Conservation (phyloP, 2,888 invertebrate species). For the Agrotis ipsilon region DNA sequence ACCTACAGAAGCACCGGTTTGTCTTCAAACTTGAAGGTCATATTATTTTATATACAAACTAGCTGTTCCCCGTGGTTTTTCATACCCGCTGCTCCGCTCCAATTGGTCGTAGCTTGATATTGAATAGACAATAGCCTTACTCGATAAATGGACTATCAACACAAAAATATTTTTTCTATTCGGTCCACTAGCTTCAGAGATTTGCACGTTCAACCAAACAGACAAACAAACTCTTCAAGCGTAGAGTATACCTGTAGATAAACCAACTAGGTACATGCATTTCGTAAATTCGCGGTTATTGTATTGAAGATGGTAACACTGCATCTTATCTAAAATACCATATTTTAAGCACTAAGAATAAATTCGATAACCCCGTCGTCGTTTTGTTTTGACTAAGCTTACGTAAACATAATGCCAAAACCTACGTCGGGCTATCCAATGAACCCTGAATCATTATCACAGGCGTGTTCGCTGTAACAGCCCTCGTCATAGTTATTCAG, state of each 20-base stretch:
- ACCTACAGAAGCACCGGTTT: slow-evolving; percentile 82
- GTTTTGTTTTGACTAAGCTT: slow-evolving; percentile 12
- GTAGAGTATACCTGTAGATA: too few species aligned
- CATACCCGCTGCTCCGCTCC: too few species aligned
- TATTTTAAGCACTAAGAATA: slow-evolving; percentile 8
- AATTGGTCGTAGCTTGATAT: too few species aligned
- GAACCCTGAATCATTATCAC: slow-evolving; percentile 1
- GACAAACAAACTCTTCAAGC: too few species aligned
- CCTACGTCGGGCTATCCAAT: not conserved
- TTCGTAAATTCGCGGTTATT: not conserved
- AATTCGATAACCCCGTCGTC: slow-evolving; percentile 34
- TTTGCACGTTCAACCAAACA: too few species aligned
- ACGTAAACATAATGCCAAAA: slow-evolving; percentile 22
- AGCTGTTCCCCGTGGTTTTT: not conserved
- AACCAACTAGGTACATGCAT: not conserved
- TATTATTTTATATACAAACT: slow-evolving; percentile 34
- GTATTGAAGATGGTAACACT: not conserved
- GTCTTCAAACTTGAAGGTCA: slow-evolving; percentile 47
- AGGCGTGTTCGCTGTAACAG: slow-evolving; percentile 31
- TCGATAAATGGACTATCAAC: too few species aligned
- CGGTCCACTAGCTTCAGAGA: too few species aligned
- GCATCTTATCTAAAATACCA: not conserved
- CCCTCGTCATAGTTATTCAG: slow-evolving; percentile 18
- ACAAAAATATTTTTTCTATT: too few species aligned
- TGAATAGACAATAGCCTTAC: too few species aligned